Conservation (phyloP, 2,888 invertebrate species). For the Euzetes globulus region DNA sequence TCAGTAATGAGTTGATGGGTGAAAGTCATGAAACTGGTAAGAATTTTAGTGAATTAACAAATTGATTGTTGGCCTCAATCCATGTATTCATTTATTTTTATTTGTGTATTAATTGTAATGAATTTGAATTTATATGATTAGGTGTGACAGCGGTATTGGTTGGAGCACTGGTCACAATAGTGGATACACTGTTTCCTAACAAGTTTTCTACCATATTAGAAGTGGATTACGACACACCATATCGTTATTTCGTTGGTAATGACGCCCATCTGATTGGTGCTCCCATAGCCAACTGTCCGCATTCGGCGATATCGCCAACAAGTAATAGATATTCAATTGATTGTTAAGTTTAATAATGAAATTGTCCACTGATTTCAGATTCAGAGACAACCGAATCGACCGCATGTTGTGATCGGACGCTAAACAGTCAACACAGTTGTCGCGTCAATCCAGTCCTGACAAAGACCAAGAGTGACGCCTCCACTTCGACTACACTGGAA, state of each 20-base stretch:
- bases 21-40: too few species aligned
- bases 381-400: slow-evolving; percentile 28
- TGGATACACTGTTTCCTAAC: slow-evolving; percentile 80
- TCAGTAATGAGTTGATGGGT: too few species aligned
- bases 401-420: slow-evolving; percentile 27
- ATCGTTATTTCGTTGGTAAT: slow-evolving; percentile 47
- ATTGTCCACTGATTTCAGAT: neutral
- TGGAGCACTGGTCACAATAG: slow-evolving; percentile 69
- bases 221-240: slow-evolving; percentile 88
- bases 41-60: neutral
- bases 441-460: neutral
- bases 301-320: neutral
- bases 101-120: neutral
- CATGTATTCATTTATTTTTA: neutral
- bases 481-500: slow-evolving; percentile 29
- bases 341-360: neutral
- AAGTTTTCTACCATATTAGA: slow-evolving; percentile 83
- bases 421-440: neutral
- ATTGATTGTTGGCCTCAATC: neutral
- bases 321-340: slow-evolving; percentile 1
- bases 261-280: slow-evolving; percentile 39
- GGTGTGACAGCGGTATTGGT: slow-evolving; percentile 68
- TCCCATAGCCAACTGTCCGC: neutral
- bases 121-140: slow-evolving; percentile 46
- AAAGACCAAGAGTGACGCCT: slow-evolving; percentile 34